Base-by-base conservation (phyloP, 2,113 vertebrate genomes). In the Diadophis punctatus region DNA sequence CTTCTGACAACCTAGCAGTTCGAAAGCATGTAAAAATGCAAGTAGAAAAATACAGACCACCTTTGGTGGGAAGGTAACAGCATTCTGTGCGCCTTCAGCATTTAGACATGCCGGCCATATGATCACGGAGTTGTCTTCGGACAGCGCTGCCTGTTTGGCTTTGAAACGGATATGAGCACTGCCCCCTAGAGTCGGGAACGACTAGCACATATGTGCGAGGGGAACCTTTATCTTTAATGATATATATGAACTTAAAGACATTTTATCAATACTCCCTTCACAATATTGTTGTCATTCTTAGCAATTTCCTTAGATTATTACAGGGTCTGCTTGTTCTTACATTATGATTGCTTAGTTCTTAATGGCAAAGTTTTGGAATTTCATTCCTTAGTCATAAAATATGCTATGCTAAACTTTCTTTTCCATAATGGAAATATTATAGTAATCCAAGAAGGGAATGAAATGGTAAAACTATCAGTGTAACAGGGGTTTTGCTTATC, bases 351-450 rank as follows among this genome's bases (percentile, higher is more conserved):
- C 8, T 39, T 43, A 80, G 18, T 80, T 43, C 34, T 80, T 80
- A 80, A 80, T 39, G 74, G 34, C 8, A 3, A 80, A 22, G 34
- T 97, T 95, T 96, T 97, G 93, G 96, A 97, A 91, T 96, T 97
- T 93, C 97, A 98, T 98, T 98, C 97, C 97, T 96, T 96, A 96
- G 97, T 98, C 97, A 97, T 98, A 97, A 97, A 97, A 97, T 98
- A 98, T 98, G 97, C 97, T 97, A 97, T 97, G 97, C 97, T 98
- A 96, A 92, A 97, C 96, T 98, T 98, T 97, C 96, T 98, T 98
- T 97, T 98, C 97, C 98, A 98, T 97, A 97, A 98, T 98, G 98
- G 98, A 98, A 98, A 98, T 97, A 98, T 98, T 98, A 97, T 98
- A 97, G 97, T 98, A 98, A 98, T 98, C 97, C 96, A 97, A 98